Evolutionary conservation across 2,888 invertebrate genomes (phyloP).

Genomic region (Alentia gelatinosa): DNA sequence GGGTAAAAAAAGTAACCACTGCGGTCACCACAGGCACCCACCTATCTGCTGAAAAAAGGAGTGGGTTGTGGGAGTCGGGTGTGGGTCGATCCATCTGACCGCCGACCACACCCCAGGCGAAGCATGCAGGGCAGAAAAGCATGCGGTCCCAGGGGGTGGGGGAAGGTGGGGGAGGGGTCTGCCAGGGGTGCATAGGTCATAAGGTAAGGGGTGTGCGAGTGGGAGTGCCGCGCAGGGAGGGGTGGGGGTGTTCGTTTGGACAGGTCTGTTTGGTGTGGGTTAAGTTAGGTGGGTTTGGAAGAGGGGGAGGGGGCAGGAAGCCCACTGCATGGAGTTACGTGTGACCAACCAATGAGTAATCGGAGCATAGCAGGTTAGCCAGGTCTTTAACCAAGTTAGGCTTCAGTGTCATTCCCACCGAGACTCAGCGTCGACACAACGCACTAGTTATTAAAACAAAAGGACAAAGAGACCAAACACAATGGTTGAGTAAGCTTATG

Average conservation of each 20-base stretch:
- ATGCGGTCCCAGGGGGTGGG: neutral
- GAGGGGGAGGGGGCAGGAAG: neutral
- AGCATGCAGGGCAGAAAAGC: neutral
- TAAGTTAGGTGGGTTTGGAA: too few species aligned
- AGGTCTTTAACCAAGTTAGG: neutral
- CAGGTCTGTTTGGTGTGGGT: too few species aligned
- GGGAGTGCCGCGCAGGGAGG: too few species aligned
- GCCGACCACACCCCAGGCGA: too few species aligned
- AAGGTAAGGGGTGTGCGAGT: too few species aligned
- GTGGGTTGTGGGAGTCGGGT: neutral
- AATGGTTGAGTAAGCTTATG: too few species aligned
- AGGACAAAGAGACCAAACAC: too few species aligned
- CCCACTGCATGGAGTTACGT: neutral
- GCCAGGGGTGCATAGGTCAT: too few species aligned
- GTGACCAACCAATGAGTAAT: neutral
- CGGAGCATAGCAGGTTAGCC: neutral
- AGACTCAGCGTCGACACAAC: neutral
- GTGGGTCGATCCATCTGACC: too few species aligned
- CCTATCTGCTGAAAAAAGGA: neutral
- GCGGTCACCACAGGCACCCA: neutral
- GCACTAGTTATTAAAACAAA: too few species aligned
- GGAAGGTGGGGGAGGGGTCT: too few species aligned
- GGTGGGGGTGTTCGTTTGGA: too few species aligned
- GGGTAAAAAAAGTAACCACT: neutral
- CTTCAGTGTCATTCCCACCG: neutral